Conservation (phyloP, 2,797 vertebrate species). For the Coluber constrictor region DNA sequence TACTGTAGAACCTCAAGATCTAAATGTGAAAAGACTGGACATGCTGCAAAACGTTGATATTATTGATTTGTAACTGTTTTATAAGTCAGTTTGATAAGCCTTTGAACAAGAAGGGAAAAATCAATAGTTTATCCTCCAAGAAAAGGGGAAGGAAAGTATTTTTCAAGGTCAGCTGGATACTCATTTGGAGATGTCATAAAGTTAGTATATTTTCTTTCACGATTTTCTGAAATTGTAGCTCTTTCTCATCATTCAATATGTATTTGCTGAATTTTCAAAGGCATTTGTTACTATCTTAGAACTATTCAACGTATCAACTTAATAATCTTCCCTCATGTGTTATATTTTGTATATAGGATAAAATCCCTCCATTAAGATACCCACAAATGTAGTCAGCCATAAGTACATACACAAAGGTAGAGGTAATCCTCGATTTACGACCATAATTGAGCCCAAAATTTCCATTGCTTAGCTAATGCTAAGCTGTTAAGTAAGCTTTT, state of each 20-base stretch:
- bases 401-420: not conserved
- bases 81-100: rapidly evolving
- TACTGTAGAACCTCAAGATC: not conserved
- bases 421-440: not conserved
- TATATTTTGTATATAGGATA: not conserved
- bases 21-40: not conserved
- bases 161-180: not conserved
- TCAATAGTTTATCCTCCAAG: not conserved
- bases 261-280: not conserved
- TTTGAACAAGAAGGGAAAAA: not conserved
- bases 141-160: not conserved
- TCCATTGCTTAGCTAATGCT: not conserved
- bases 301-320: not conserved
- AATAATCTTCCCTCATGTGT: not conserved
- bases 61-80: rapidly evolving
- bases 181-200: not conserved
- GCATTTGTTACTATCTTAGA: not conserved
- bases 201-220: not conserved
- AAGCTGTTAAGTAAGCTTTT: not conserved
- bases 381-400: not conserved
- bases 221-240: not conserved
- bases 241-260: not conserved
- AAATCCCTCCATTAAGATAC: not conserved
- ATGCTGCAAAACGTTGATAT: rapidly evolving
- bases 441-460: not conserved